Conservation (phyloP, 2,888 invertebrate genomes). For the Trissolcus brochymenae region DNA sequence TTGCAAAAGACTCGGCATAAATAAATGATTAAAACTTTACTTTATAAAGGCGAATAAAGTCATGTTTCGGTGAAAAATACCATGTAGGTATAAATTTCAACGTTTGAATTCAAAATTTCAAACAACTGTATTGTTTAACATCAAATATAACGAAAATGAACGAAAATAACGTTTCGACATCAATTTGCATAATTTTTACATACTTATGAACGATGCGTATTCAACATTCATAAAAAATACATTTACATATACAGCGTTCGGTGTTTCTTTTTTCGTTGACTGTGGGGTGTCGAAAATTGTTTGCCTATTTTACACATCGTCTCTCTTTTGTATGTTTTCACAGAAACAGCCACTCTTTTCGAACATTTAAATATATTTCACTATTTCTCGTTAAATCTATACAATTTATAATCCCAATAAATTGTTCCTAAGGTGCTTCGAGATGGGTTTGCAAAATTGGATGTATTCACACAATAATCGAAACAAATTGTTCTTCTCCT, state of each 20-base stretch:
- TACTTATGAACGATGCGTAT: constrained; percentile 2
- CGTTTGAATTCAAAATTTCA: not conserved
- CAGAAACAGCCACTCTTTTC: not conserved
- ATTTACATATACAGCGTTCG: constrained; percentile 13
- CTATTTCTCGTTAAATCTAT: not conserved
- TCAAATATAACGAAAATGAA: not conserved
- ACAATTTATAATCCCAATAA: too few species aligned
- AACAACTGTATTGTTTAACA: not conserved
- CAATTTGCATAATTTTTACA: constrained; percentile 10
- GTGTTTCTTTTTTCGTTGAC: not conserved
- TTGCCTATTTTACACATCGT: not conserved
- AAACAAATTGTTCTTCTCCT: too few species aligned
- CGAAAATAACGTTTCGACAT: not conserved
- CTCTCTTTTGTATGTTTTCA: not conserved
- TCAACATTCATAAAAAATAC: constrained; percentile 16
- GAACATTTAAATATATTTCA: not conserved
- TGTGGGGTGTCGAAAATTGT: constrained; percentile 6
- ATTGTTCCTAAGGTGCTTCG: too few species aligned
- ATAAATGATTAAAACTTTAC: not conserved
- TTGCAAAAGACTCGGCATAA: not conserved
- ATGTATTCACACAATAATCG: not conserved
- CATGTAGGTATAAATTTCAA: not conserved
- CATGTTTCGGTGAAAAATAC: not conserved
- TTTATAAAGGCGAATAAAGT: not conserved
- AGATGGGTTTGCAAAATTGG: not conserved